Conservation (phyloP, 2,888 invertebrate species). For the Eulithis testata region DNA sequence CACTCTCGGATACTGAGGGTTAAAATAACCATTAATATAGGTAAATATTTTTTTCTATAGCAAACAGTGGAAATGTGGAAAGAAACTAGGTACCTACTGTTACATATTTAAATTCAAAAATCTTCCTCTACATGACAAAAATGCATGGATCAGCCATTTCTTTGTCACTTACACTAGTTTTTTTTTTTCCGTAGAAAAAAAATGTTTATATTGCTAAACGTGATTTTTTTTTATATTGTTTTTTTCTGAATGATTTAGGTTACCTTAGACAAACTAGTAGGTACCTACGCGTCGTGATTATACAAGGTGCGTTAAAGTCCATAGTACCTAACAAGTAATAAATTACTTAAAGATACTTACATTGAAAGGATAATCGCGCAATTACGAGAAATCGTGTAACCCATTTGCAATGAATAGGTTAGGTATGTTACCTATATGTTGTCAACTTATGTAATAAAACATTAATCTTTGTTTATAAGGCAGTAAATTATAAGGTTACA, state of each 20-base stretch:
- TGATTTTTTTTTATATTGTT: too few relatives aligned
- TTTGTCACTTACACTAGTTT: too few relatives aligned
- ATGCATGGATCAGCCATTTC: too few relatives aligned
- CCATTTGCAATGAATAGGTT: constrained; percentile 38
- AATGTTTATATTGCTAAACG: too few relatives aligned
- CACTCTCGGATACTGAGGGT: too few relatives aligned
- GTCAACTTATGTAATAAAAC: constrained; percentile 28
- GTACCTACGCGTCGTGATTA: background rate
- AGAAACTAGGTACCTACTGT: too few relatives aligned
- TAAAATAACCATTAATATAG: too few relatives aligned
- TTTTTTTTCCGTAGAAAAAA: too few relatives aligned
- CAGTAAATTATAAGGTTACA: constrained; percentile 5
- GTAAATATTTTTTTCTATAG: too few relatives aligned
- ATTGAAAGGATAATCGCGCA: constrained; percentile 35
- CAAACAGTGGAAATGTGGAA: too few relatives aligned
- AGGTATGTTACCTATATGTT: constrained; percentile 20
- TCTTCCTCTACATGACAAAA: too few relatives aligned
- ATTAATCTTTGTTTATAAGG: constrained; percentile 29
- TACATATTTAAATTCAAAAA: too few relatives aligned
- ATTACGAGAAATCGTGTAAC: constrained; percentile 36
- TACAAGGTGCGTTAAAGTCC: constrained; percentile 16
- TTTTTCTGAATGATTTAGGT: background rate
- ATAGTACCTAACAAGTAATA: constrained; percentile 24
- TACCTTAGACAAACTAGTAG: background rate
- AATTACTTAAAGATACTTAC: constrained; percentile 28